phyloP scores from a whole-genome alignment of 2,113 vertebrate genomes.

The Phodopus roborovskii region DNA sequence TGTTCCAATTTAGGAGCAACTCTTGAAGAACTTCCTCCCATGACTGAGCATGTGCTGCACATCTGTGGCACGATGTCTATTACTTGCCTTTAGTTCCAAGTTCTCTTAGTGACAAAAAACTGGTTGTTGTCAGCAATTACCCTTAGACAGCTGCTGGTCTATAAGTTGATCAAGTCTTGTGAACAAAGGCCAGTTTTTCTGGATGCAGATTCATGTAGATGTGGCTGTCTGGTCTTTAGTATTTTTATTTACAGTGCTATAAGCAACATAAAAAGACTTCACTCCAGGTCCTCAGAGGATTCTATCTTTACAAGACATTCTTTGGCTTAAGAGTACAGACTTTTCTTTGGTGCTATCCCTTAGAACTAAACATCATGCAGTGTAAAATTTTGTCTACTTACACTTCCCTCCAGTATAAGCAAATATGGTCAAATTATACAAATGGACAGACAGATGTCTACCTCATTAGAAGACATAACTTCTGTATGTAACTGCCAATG shows the following conservation, averaged over 20 bases:
- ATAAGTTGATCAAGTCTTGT: background rate
- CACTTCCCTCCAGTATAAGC: background rate
- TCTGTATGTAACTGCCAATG: background rate
- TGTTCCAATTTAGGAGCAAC: background rate
- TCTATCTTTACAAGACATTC: constrained; percentile 12
- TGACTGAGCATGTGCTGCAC: background rate
- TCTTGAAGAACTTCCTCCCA: background rate
- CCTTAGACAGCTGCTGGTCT: background rate
- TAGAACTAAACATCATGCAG: background rate
- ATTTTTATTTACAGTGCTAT: constrained; percentile 16
- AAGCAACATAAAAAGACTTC: constrained; percentile 67
- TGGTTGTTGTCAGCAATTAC: no score
- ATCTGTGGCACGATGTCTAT: no score
- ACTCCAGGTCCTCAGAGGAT: constrained; percentile 23
- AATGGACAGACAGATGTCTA: background rate
- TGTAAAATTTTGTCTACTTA: background rate
- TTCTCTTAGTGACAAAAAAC: background rate
- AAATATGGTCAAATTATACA: background rate
- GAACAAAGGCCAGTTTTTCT: background rate
- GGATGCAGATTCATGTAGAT: background rate
- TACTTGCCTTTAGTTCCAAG: background rate
- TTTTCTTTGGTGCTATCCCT: background rate
- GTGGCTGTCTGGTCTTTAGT: background rate
- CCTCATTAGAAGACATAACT: background rate
- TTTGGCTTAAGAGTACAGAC: constrained; percentile 43